These are phyloP conservation scores for Cheilosia urbana DNA, from an alignment of 2,888 invertebrate genomes.

Conservation along the genomic window DNA sequence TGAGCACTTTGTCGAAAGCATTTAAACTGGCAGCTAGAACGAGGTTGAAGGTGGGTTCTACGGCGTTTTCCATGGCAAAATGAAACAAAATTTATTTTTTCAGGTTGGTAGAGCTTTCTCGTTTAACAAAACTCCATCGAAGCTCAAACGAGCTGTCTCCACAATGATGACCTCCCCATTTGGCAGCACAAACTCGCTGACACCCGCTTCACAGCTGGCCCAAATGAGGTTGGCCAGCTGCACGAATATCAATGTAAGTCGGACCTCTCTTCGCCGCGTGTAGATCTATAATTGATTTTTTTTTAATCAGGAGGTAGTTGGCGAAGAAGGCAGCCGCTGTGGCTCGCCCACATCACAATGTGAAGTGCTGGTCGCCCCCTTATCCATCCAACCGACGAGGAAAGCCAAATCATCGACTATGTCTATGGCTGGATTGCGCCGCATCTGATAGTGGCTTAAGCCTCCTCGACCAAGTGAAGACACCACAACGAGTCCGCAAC, in stretches of 20 bases:
- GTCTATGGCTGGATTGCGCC: constrained; percentile 88
- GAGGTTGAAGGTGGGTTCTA: constrained; percentile 88
- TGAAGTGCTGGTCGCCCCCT: constrained; percentile 89
- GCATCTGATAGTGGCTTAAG: constrained; percentile 77
- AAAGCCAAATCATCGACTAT: constrained; percentile 89
- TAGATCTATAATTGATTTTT: not conserved
- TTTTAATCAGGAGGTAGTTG: constrained; percentile 88
- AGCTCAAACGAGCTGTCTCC: constrained; percentile 96
- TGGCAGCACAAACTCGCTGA: constrained; percentile 92
- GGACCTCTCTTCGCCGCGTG: too few species aligned
- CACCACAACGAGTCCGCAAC: constrained; percentile 32
- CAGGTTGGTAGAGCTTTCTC: constrained; percentile 96
- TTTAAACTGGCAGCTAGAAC: constrained; percentile 94
- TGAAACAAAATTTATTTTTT: constrained; percentile 38
- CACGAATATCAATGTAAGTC: constrained; percentile 91
- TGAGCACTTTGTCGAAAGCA: constrained; percentile 95
- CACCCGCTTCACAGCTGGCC: constrained; percentile 92
- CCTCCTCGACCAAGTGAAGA: constrained; percentile 18
- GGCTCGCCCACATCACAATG: constrained; percentile 84
- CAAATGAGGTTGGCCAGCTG: constrained; percentile 94
- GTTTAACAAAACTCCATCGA: constrained; percentile 97
- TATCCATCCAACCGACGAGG: constrained; percentile 93
- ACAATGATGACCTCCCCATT: constrained; percentile 96
- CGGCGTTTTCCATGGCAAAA: not conserved
- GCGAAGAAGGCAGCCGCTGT: constrained; percentile 84